These are phyloP conservation scores for Parnassius mnemosyne DNA, from an alignment of 2,888 invertebrate genomes.

Conservation along the genomic window DNA sequence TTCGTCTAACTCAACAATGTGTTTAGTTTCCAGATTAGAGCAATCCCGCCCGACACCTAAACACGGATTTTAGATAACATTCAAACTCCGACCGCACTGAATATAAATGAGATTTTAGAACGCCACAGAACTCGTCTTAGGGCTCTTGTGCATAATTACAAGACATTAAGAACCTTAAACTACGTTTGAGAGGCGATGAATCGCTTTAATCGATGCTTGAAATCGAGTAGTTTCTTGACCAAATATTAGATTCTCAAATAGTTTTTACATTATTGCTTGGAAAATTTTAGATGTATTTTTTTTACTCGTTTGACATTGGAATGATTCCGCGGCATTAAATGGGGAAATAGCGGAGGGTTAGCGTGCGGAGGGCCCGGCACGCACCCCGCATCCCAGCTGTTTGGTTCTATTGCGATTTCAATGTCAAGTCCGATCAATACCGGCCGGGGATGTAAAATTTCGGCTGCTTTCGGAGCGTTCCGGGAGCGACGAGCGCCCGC, in stretches of 20 bases:
- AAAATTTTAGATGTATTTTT: constrained; percentile 12
- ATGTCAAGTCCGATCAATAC: constrained; percentile 81
- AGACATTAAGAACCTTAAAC: constrained; percentile 47
- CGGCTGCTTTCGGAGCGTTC: constrained; percentile 72
- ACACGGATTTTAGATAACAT: constrained; percentile 80
- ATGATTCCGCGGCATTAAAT: constrained; percentile 28
- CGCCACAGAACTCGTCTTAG: constrained; percentile 63
- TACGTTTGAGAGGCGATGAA: constrained; percentile 55
- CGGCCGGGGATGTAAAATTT: constrained; percentile 75
- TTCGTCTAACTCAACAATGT: constrained; percentile 72
- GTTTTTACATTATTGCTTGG: constrained; percentile 29
- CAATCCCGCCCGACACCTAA: constrained; percentile 78
- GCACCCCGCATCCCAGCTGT: constrained; percentile 74
- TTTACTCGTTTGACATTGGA: constrained; percentile 30
- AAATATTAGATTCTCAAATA: constrained; percentile 29
- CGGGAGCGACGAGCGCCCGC: constrained; percentile 62
- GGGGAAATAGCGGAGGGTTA: constrained; percentile 43
- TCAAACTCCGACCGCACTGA: constrained; percentile 77
- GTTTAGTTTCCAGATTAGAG: constrained; percentile 78
- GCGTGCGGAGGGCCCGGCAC: constrained; percentile 59
- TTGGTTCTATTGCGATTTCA: constrained; percentile 76
- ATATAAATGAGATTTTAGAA: constrained; percentile 79
- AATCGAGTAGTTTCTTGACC: constrained; percentile 38
- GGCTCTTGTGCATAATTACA: constrained; percentile 72
- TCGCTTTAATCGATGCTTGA: constrained; percentile 57